Percentiles rank a stretch among this genome's conserved stretches.
These are phyloP conservation scores for Myripristis murdjan DNA, from an alignment of 2,797 vertebrate genomes.

Conservation along the genomic window DNA sequence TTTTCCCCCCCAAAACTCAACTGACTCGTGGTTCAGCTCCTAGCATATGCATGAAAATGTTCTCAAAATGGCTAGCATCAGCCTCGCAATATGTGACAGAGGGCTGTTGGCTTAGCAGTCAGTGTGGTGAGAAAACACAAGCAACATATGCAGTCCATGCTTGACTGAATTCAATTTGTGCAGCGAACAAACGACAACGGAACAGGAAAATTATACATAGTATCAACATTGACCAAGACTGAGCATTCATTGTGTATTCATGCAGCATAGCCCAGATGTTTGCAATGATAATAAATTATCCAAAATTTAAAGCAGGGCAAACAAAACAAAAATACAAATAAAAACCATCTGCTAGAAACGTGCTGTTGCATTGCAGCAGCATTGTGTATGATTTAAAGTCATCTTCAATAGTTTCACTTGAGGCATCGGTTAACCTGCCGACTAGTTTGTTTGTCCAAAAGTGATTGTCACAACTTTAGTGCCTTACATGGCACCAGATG, in stretches of 20 bases:
- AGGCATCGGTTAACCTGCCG: background rate
- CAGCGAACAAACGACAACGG: conserved; percentile 31
- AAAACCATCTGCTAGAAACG: background rate
- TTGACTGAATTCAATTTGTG: conserved; percentile 35
- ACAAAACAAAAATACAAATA: conserved; percentile 31
- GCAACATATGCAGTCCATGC: conserved; percentile 58
- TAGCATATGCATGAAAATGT: conserved; percentile 35
- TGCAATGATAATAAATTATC: conserved; percentile 37
- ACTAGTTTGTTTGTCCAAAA: background rate
- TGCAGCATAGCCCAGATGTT: conserved; percentile 60
- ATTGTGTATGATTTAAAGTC: conserved; percentile 51
- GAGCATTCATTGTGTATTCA: conserved; percentile 63
- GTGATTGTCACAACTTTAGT: background rate
- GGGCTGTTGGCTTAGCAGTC: conserved; percentile 6
- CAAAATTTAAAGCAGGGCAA: conserved; percentile 41
- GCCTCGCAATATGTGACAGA: conserved; percentile 22
- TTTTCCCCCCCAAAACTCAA: conserved; percentile 14
- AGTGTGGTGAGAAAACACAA: conserved; percentile 3
- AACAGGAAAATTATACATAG: conserved; percentile 45
- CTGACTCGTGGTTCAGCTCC: conserved; percentile 28
- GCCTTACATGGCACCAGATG: conserved; percentile 1
- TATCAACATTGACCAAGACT: conserved; percentile 51
- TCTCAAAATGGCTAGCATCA: conserved; percentile 22
- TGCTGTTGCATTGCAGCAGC: conserved; percentile 21
- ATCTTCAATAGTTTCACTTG: conserved; percentile 24